Evolutionary conservation across 2,797 vertebrate genomes (phyloP), one percentile per base, ranked within the genome.

Genomic region (Malacoctenus gilli): DNA sequence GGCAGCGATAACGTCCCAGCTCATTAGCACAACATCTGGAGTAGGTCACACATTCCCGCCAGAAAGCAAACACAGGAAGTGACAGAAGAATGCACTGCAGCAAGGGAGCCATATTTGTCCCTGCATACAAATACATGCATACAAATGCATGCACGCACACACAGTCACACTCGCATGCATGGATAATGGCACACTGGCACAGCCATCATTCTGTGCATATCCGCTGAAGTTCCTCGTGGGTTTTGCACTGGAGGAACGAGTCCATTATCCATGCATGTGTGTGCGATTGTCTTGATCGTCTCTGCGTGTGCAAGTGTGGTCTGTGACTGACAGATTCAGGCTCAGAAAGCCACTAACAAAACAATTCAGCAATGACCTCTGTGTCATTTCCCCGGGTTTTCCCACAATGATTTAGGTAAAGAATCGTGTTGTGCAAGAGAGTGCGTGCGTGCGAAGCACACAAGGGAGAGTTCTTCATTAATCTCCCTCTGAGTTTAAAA

Each of bases 11-110:
- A 75, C 65, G 77, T 76, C 80, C 65, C 31, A 51, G 76, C 64
- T 83, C 70, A 79, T 84, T 87, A 82, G 59, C 19, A 16, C 59
- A 75, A 73, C 81, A 79, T 85, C 80, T 86, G 72, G 78, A 84
- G 64, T 15, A 63, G 80, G 79, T 84, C 74, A 77, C 66, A 79
- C 63, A 59, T 62, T 72, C 62, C 66, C 75, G 57, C 61, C 51
- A 64, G 28, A 55, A 65, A 69, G 59, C 60, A 75, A 83, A 69
- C 57, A 63, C 46, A 58, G 42, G 52, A 80, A 70, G 19, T 49
- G 59, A 55, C 52, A 70, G 62, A 50, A 31, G 77, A 75, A 78
- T 13, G 56, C 54, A 64, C 34, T 61, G 15, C 21, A 20, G 53
- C 54, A 35, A 25, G 51, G 70, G 55, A 80, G 46, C 43, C 39